These are phyloP conservation scores for Gambusia yucatana DNA, from an alignment of 2,797 vertebrate species.

Conservation along the genomic window DNA sequence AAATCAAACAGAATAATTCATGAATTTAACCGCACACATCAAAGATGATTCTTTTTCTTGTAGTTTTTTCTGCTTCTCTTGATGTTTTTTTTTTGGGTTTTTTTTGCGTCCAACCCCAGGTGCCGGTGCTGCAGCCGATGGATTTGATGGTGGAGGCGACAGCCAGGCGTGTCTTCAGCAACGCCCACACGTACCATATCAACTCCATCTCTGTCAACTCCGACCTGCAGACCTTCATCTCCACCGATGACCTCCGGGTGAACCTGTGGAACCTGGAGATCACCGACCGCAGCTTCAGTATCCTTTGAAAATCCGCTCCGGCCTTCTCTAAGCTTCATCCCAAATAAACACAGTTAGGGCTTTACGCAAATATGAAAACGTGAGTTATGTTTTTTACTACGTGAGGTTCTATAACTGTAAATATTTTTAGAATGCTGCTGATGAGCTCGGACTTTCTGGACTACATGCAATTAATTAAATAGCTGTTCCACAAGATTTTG, in stretches of 20 bases:
- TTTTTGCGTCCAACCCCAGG: constrained; percentile 74
- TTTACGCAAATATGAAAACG: neutral
- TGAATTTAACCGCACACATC: neutral
- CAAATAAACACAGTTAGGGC: neutral
- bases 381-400: no score
- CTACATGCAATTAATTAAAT: neutral
- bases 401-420: no score
- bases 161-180: constrained; percentile 91
- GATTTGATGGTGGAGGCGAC: constrained; percentile 97
- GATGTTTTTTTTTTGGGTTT: neutral
- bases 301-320: constrained; percentile 78
- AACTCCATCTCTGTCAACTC: constrained; percentile 98
- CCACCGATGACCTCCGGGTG: constrained; percentile 93
- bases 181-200: constrained; percentile 97
- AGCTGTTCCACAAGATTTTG: neutral
- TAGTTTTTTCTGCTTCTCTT: constrained; percentile 6
- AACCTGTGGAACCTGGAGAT: constrained; percentile 98
- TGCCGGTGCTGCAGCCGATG: constrained; percentile 94
- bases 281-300: constrained; percentile 97
- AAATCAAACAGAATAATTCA: constrained; percentile 18
- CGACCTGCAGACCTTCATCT: constrained; percentile 96
- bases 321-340: neutral
- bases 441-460: neutral
- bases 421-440: no score
- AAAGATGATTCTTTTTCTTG: constrained; percentile 5